Base-by-base conservation (phyloP, 1,140 invertebrate genomes). In the Sycophila sp. region DNA sequence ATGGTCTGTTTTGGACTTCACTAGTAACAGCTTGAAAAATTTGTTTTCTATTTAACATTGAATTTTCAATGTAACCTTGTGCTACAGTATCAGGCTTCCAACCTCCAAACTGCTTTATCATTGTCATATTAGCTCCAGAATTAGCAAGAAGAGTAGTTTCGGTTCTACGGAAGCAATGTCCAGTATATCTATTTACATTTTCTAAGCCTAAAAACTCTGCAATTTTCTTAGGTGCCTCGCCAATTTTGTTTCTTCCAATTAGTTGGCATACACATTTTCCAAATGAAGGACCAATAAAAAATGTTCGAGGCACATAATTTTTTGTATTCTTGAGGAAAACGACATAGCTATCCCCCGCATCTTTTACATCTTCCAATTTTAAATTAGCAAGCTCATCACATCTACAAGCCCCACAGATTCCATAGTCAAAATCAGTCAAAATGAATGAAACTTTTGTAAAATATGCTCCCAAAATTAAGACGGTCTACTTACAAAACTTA, bases 181-280 rank as follows among this genome's bases (percentile, higher is more conserved):
- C 51, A 28, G 51, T 55, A 22, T 55, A 55, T 11, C 15, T 28
- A 10, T 5, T 30, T 28, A n/a, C 13, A 55, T 55, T 55, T 30
- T 55, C 51, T 55, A 55, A 32, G 1, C 51, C 51, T 42, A 73
- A 56, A 67, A 60, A 75, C n/a, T 36, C 28, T 22, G 74, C 72
- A 17, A 77, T 69, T 58, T 49, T 36, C 11, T 58, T 65, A 38
- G 72, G 74, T 60, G 77, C 75, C 64, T 58, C 26, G n/a, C 49
- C 69, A 68, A 76, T 60, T 55, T 55, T 76, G 30, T 76, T 69
- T 63, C 36, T 69, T 10, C 75, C 70, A 42, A 77, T 75, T 4
- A 67, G 53, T 73, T 75, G 73, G 2, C 69, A 65, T 58, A 40
- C 34, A 67, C 75, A 77, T 70, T 73, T 75, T 13, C 73, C 75